These are phyloP conservation scores for Tyrannus savana DNA, from an alignment of 2,113 vertebrate species.

Conservation along the genomic window DNA sequence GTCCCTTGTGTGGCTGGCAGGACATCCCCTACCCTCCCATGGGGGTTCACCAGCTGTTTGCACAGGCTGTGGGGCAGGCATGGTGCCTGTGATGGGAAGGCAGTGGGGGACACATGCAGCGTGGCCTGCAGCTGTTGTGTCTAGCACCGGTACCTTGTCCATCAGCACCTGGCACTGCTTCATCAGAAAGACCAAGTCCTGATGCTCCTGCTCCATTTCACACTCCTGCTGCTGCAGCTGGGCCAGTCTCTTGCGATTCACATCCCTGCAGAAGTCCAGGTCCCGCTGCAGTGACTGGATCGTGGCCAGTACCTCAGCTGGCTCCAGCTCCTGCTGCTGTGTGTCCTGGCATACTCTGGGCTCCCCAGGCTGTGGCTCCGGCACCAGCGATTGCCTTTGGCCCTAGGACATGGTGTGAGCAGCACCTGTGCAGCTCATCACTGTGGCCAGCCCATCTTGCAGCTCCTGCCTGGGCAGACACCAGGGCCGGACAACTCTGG, in stretches of 20 bases:
- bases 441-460: neutral
- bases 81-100: neutral
- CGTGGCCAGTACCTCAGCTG: slow-evolving; percentile 25
- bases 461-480: neutral
- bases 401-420: neutral
- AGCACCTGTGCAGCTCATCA: neutral
- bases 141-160: slow-evolving; percentile 64
- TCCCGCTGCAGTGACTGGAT: slow-evolving; percentile 65
- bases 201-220: slow-evolving; percentile 56
- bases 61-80: neutral
- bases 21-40: neutral
- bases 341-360: neutral
- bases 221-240: slow-evolving; percentile 68
- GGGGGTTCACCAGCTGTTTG: neutral
- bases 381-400: neutral
- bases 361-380: neutral
- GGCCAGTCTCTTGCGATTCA: slow-evolving; percentile 54
- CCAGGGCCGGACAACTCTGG: neutral
- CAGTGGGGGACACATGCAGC: neutral
- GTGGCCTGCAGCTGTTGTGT: fast-evolving
- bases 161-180: slow-evolving; percentile 60
- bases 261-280: slow-evolving; percentile 59
- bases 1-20: neutral
- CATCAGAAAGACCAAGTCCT: slow-evolving; percentile 62
- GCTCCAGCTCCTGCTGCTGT: slow-evolving; percentile 61